Base-by-base conservation (phyloP, 2,888 invertebrate species). In the Drosophila subsilvestris region DNA sequence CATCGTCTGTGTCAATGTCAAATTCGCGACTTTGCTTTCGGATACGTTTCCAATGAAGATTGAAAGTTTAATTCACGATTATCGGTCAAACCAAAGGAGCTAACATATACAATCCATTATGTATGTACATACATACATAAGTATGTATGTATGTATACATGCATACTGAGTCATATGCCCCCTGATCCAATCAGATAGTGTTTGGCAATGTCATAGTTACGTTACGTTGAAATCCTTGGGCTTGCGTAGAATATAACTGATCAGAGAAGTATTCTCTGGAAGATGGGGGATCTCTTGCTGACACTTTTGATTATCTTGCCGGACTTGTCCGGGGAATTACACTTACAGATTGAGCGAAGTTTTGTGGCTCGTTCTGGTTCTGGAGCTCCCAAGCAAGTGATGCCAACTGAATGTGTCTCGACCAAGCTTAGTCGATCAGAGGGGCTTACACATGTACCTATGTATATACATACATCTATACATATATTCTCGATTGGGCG, bases 1-100 rank as follows among this genome's bases (percentile, higher is more conserved):
- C 37, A 49, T 59, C 32, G 48, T 27, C 59, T 71, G 53, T 71
- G 74, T 58, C 71, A 71, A 71, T 72, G 75, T 74, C 75, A 59
- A 66, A 72, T 43, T 43, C 50, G 75, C 74, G 58, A 53, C 68
- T 51, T 71, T 49, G 50, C 49, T 42, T 59, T 47, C 47, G 37
- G 20, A 47, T n/a, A 22, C 14, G 32, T 20, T 48, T 25, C 32
- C 32, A 37, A 43, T 37, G 37, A n/a, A 37, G n/a, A 37, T 37
- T 37, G 14, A 37, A n/a, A 37, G 22, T 18, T 43, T 62, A 43
- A 61, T 17, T 50, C 44, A 63, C 48, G 62, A 49, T 18, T 37
- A 37, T 37, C 37, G 37, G 37, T 37, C 37, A 14, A 14, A 37
- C 14, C 43, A 27, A 45, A 27, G 45, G 37, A 44, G 12, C 12